Evolutionary conservation across 2,113 vertebrate genomes (phyloP).

Genomic region (Chaetodon auriga): DNA sequence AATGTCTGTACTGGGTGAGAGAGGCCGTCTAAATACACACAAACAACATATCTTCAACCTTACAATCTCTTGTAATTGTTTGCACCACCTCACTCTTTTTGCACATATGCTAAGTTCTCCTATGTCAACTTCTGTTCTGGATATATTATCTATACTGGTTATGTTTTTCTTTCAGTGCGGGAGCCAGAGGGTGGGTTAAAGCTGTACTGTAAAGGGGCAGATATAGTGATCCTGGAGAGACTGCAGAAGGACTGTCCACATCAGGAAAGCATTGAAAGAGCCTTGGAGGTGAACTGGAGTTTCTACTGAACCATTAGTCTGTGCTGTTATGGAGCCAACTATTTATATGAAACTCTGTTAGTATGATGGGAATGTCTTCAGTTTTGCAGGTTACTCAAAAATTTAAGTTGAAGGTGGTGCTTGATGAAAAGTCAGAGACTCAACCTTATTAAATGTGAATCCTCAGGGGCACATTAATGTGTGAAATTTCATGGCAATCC

Average conservation of each 20-base stretch:
- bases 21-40: neutral
- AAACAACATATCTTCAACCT: neutral
- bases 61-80: neutral
- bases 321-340: constrained; percentile 1
- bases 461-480: too few relatives aligned
- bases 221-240: constrained; percentile 89
- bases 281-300: constrained; percentile 85
- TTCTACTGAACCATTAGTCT: constrained; percentile 23
- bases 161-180: constrained; percentile 82
- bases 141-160: constrained; percentile 10
- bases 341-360: constrained; percentile 18
- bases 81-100: neutral
- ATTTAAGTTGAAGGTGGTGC: too few relatives aligned
- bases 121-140: constrained; percentile 11
- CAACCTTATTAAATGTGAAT: too few relatives aligned
- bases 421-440: too few relatives aligned
- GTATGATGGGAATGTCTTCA: neutral
- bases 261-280: constrained; percentile 82
- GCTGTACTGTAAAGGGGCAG: constrained; percentile 95
- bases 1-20: constrained; percentile 95
- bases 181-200: constrained; percentile 90
- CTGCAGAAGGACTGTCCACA: constrained; percentile 71
- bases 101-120: neutral
- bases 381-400: too few relatives aligned
- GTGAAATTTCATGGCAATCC: too few relatives aligned